Evolutionary conservation across 2,113 vertebrate species (phyloP), one percentile per base, ranked within the genome.

Genomic region (Cavia porcellus): DNA sequence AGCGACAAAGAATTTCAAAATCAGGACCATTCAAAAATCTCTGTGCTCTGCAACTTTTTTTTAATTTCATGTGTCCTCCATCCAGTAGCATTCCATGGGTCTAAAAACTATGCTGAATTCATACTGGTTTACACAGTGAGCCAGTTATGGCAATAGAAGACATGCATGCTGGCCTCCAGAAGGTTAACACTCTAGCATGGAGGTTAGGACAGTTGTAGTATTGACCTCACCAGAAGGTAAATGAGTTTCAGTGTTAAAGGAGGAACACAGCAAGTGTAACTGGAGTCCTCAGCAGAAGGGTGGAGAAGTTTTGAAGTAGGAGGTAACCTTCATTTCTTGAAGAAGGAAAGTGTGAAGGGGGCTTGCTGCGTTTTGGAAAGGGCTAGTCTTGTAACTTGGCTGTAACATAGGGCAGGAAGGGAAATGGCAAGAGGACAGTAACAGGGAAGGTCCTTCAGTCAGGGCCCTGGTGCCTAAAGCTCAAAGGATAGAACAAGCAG

Each of bases 1-100:
- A 72, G 15, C 30, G 11, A 30, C 1, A 66, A 61, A 92, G 79
- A 74, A 90, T 57, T 52, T 92, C 38, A 86, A 92, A 91, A 57
- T 75, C 61, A 91, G 13, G 50, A 45, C 17, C 50, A 42, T 52
- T 85, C 52, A 77, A 86, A 42, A 97, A 92, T 85, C 59, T 66
- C 32, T 12, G 35, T 3, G n/a, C 15, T 68, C 66, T 62, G 11
- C 1, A 17, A 32, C 13, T 30, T 17, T 89, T 68, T 89, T 68
- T 62, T 32, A 88, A 72, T 74, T 81, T 17, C 42, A 84, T 13
- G 74, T 57, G 55, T 35, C 7, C 10, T 82, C n/a, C 52, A 70
- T 47, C 19, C 57, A 35, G 74, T 30, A 84, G 19, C 15, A 64
- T 64, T 68, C 9, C 45, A 62, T 5, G 4, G 7, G 42, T 82